Percentiles rank a stretch among this genome's conserved stretches.
phyloP scores from a whole-genome alignment of 2,888 invertebrate genomes.

The Phyto melanocephala region DNA sequence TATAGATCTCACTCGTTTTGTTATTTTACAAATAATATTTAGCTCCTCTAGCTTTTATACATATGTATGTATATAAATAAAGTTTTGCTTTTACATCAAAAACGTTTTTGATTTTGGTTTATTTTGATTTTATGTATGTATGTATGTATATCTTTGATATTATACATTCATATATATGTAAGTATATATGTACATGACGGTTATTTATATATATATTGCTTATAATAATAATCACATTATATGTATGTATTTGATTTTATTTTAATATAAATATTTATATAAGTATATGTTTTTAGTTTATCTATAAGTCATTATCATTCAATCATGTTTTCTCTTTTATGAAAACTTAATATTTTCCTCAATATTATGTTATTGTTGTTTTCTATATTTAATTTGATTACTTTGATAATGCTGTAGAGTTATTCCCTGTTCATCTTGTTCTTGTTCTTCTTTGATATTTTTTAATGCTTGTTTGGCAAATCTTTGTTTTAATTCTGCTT shows the following conservation, averaged over 20 bases:
- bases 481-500: constrained; percentile 62
- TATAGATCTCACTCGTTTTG: constrained; percentile 53
- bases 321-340: constrained; percentile 49
- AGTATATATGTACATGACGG: too few species aligned
- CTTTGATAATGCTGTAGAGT: constrained; percentile 37
- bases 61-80: not conserved
- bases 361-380: constrained; percentile 53
- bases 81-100: constrained; percentile 9
- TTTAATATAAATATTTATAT: too few species aligned
- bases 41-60: too few species aligned
- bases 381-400: constrained; percentile 47
- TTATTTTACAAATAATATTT: constrained; percentile 9
- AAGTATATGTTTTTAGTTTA: not conserved
- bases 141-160: constrained; percentile 4
- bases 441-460: constrained; percentile 33
- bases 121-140: constrained; percentile 40
- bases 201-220: constrained; percentile 57
- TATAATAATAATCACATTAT: constrained; percentile 57
- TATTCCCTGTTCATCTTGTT: constrained; percentile 33
- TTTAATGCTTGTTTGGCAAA: constrained; percentile 45
- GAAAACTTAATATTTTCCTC: too few species aligned
- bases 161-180: too few species aligned
- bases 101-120: constrained; percentile 31
- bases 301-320: constrained; percentile 45
- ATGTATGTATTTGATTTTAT: constrained; percentile 6